phyloP scores from a whole-genome alignment of 64 coral and sea anemone species.

The Pocillopora damicornis region DNA sequence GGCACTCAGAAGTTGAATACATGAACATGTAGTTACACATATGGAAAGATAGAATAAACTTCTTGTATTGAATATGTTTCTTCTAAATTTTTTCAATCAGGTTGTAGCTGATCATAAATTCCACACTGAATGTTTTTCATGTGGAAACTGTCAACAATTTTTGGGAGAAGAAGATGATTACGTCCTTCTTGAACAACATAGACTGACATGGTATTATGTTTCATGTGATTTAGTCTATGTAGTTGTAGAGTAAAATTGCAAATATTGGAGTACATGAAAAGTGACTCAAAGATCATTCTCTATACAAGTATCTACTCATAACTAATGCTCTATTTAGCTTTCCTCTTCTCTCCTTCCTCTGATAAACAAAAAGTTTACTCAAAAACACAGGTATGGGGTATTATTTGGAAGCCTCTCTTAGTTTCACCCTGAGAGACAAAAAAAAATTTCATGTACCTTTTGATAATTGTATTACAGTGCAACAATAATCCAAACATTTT shows the following conservation, averaged over 20 bases:
- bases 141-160: conserved; percentile 73
- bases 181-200: conserved; percentile 82
- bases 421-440: no score
- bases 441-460: no score
- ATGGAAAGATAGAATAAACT: not conserved
- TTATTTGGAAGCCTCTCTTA: no score
- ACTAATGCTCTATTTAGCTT: no score
- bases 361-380: no score
- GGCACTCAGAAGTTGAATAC: no score
- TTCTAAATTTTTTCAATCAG: conserved; percentile 27
- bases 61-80: not conserved
- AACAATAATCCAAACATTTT: not conserved
- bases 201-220: conserved; percentile 72
- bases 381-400: no score
- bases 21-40: not conserved
- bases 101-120: conserved; percentile 90
- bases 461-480: not conserved
- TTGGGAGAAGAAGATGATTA: conserved; percentile 89
- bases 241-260: no score
- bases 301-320: no score
- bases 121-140: conserved; percentile 96
- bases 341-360: no score
- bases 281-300: no score
- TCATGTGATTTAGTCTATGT: not conserved
- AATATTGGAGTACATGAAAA: no score